Percentiles rank a stretch among this genome's conserved stretches.
Evolutionary conservation across 37 sponge, comb jelly and placozoan species (phyloP).

Genomic region (Ianthella basta): DNA sequence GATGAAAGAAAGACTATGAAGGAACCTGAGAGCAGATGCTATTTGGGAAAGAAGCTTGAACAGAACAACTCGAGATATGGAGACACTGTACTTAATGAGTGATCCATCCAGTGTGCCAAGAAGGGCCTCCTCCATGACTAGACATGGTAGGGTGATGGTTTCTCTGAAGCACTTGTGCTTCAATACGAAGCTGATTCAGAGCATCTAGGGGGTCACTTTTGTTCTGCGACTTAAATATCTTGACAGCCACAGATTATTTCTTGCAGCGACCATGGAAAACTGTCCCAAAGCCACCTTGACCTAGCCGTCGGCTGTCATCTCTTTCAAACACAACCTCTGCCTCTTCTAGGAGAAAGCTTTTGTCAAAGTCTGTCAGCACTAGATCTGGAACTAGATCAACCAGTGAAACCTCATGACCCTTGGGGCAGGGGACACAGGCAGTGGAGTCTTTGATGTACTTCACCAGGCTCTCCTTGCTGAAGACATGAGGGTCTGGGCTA

Average conservation of each 20-base stretch:
- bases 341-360: slow-evolving; percentile 63
- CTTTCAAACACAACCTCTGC: slow-evolving; percentile 59
- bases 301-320: slow-evolving; percentile 67
- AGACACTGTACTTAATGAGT: slow-evolving; percentile 50
- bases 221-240: slow-evolving; percentile 41
- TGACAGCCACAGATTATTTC: slow-evolving; percentile 76
- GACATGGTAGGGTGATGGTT: slow-evolving; percentile 73
- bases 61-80: slow-evolving; percentile 60
- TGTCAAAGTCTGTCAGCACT: slow-evolving; percentile 75
- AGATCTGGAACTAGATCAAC: slow-evolving; percentile 86
- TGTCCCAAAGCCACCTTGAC: slow-evolving; percentile 86
- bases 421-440: not conserved
- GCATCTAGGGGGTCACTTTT: slow-evolving; percentile 41
- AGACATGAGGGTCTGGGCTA: slow-evolving; percentile 47
- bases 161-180: slow-evolving; percentile 61
- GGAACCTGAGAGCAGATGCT: slow-evolving; percentile 68
- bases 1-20: slow-evolving; percentile 66
- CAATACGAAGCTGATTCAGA: slow-evolving; percentile 57
- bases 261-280: slow-evolving; percentile 76
- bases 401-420: slow-evolving; percentile 50
- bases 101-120: slow-evolving; percentile 57
- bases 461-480: slow-evolving; percentile 45
- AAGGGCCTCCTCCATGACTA: slow-evolving; percentile 85
- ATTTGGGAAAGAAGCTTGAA: slow-evolving; percentile 75
- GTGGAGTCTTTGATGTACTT: slow-evolving; percentile 33